Evolutionary conservation across 2,797 vertebrate species (phyloP), one percentile per base, ranked within the genome.

Genomic region (Leptodactylus fallax): DNA sequence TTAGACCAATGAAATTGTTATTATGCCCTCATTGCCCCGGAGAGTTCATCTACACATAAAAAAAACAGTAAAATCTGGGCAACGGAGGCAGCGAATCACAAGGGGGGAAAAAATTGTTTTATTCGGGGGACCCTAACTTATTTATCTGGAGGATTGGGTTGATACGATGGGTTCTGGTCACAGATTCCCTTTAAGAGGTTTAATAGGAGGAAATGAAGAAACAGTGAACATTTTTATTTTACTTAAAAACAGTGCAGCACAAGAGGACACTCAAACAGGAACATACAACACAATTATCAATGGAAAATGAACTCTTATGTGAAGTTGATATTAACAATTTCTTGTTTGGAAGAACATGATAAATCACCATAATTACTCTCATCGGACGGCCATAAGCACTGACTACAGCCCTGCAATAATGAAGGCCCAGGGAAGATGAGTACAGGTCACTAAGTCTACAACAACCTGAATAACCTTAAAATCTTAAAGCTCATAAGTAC

Each of bases 361-460:
- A 60, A 84, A 74, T 74, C 17, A 76, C 19, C 11, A 60, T 72
- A 84, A 84, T 84, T 84, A 74, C 14, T 60, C 2, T 76, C 27
- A 84, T 74, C 27, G 11, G 21, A n/a, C 14, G 17, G 21, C 6
- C 19, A n/a, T n/a, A n/a, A 72, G 17, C 53, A 56, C 17, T n/a
- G 12, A 3, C 67, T 47, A 23, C 36, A 49, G 82, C 8, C 6
- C 69, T 55, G 47, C 55, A 61, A 60, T 84, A 60, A 84, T 84
- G 56, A 84, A 74, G 21, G 23, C 6, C 49, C 69, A 84, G 13
- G 19, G 36, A 49, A 58, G 23, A 72, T 2, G 36, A 72, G 53
- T 45, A 19, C 81, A 72, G 81, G 67, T 83, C 81, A 83, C 27
- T 45, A 45, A 60, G 69, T 17, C 82, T 21, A 74, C 25, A 72